Percentiles rank a stretch among this genome's conserved stretches.
phyloP scores from a whole-genome alignment of 2,113 vertebrate species.

The Polypterus senegalus region DNA sequence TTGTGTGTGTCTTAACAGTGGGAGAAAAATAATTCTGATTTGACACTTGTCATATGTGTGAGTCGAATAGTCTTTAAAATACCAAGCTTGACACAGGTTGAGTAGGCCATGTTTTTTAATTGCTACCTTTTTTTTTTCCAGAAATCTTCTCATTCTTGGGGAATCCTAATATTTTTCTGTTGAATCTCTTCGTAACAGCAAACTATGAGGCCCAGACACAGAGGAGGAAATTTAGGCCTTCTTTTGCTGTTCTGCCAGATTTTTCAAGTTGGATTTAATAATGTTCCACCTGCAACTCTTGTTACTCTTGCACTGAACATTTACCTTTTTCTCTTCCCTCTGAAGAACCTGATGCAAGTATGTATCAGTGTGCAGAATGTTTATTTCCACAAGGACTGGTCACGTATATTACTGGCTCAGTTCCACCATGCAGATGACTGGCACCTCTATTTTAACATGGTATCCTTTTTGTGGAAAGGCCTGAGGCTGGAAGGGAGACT shows the following conservation, averaged over 20 bases:
- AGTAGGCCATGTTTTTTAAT: no score
- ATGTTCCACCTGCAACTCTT: conserved; percentile 79
- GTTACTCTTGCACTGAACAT: conserved; percentile 64
- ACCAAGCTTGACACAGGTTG: no score
- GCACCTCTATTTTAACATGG: conserved; percentile 95
- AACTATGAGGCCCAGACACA: conserved; percentile 46
- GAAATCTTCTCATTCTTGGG: conserved; percentile 8
- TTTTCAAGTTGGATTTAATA: conserved; percentile 65
- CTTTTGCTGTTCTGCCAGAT: conserved; percentile 70
- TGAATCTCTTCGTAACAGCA: not conserved
- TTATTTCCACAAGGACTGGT: conserved; percentile 62
- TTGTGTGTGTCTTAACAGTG: no score
- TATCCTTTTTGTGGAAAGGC: conserved; percentile 85
- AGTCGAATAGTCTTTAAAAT: no score
- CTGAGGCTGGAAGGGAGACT: conserved; percentile 63
- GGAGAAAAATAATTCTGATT: no score
- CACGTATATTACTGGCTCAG: conserved; percentile 68
- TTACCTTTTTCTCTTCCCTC: conserved; percentile 73
- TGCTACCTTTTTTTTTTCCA: conserved; percentile 28
- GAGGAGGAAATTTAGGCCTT: conserved; percentile 56
- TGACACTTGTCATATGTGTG: no score
- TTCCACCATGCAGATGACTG: conserved; percentile 78
- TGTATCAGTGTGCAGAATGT: conserved; percentile 72
- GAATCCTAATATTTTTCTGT: not conserved
- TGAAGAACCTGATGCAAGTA: conserved; percentile 41